Evolutionary conservation across 2,797 vertebrate genomes (phyloP), one percentile per base, ranked within the genome.

Genomic region (Leuciscus waleckii): DNA sequence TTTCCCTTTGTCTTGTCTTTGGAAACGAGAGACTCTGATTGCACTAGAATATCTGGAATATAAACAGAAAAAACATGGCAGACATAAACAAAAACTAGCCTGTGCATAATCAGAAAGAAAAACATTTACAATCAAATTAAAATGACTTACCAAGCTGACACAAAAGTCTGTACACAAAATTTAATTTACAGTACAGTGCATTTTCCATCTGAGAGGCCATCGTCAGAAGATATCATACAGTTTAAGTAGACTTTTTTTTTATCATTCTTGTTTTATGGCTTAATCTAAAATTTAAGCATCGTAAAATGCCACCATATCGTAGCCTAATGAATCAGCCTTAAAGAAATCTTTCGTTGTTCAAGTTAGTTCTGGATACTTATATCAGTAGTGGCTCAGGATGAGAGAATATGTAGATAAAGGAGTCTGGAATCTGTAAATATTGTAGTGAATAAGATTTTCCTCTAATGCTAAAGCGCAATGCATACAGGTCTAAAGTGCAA

Each of bases 401-500:
- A 71, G 41, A 54, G 54, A 69, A 58, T 26, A 43, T 43, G 11
- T 67, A 32, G 54, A 58, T 63, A 61, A 65, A 82, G 26, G 21
- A 79, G 67, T 75, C 75, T 56, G 63, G 83, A 67, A 83, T 49
- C 39, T 56, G 74, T 81, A 85, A 88, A 80, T 87, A 85, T 73
- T 58, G 21, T 63, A 32, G 51, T 67, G 16, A 83, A 71, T 69
- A 51, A 39, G 58, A 85, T 83, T 76, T 78, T 82, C 67, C 73
- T 87, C 83, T 61, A 54, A 70, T 87, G 56, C 46, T 86, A 70
- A 90, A 89, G 89, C 87, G 82, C 82, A 88, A 89, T 86, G 85
- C 87, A 87, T 83, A 90, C 82, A 89, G 49, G 81, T 89, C 81
- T 87, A 85, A 91, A 89, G 88, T 91, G 86, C 80, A 83, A 87